Percentiles rank a stretch among this genome's conserved stretches.
phyloP scores from a whole-genome alignment of 2,888 invertebrate species.

The Tiphia femorata region DNA sequence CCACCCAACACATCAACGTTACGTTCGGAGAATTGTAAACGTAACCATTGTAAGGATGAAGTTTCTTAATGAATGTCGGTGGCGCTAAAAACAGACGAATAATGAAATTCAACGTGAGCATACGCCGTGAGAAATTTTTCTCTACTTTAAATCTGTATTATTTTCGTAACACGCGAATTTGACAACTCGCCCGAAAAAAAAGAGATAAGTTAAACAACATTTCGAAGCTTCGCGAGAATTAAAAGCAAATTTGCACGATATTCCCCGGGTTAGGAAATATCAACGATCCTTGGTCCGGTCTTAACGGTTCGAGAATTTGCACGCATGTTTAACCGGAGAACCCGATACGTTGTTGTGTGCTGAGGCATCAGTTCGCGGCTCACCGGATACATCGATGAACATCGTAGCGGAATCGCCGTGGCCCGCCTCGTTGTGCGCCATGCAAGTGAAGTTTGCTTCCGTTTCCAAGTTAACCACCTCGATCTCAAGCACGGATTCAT shows the following conservation, averaged over 20 bases:
- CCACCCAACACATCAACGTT: slow-evolving; percentile 86
- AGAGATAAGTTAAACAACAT: no score
- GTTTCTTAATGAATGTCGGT: slow-evolving; percentile 87
- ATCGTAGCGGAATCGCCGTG: slow-evolving; percentile 79
- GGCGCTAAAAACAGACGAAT: slow-evolving; percentile 81
- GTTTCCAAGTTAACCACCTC: slow-evolving; percentile 88
- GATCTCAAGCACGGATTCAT: slow-evolving; percentile 82
- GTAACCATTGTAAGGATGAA: slow-evolving; percentile 85
- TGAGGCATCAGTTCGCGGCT: slow-evolving; percentile 58
- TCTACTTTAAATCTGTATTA: no score
- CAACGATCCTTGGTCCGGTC: no score
- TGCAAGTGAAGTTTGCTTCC: slow-evolving; percentile 90
- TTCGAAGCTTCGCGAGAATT: no score
- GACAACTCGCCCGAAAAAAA: no score
- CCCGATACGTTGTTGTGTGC: not conserved
- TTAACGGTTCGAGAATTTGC: not conserved
- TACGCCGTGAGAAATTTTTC: no score
- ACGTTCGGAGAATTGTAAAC: slow-evolving; percentile 79
- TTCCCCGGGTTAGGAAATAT: no score
- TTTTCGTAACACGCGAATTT: no score
- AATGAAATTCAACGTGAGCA: no score
- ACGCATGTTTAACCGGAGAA: not conserved
- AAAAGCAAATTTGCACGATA: no score
- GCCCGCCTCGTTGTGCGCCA: slow-evolving; percentile 88
- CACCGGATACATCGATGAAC: slow-evolving; percentile 80